These are phyloP conservation scores for Tetrapedia diversipes DNA, from an alignment of 2,888 invertebrate species.

Conservation along the genomic window DNA sequence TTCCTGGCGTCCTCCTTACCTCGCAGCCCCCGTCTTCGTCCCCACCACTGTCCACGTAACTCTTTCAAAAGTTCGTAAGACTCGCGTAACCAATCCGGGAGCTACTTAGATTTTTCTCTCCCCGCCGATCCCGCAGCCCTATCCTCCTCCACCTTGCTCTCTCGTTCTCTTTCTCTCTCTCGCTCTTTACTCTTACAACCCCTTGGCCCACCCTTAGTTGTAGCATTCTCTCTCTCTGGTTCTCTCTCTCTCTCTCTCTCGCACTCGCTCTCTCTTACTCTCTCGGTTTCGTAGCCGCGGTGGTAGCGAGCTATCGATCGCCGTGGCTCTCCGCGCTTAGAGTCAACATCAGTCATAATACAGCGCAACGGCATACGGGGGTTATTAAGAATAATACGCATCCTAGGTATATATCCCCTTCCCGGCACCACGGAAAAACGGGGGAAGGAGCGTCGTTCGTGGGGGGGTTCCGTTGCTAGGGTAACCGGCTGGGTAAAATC, in stretches of 20 bases:
- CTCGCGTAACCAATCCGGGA: conserved; percentile 75
- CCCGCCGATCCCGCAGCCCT: conserved; percentile 48
- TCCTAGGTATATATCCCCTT: conserved; percentile 76
- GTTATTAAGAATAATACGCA: conserved; percentile 83
- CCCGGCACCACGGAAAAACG: conserved; percentile 60
- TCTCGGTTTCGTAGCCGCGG: conserved; percentile 54
- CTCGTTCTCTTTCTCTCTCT: conserved; percentile 11
- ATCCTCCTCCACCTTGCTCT: conserved; percentile 23
- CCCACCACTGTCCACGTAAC: conserved; percentile 59
- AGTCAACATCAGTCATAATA: conserved; percentile 83
- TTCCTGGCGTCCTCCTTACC: conserved; percentile 52
- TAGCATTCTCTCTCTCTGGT: not conserved
- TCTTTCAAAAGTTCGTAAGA: conserved; percentile 68
- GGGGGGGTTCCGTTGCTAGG: conserved; percentile 77
- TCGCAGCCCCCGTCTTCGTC: conserved; percentile 36
- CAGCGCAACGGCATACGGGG: conserved; percentile 79
- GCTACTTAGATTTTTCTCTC: conserved; percentile 75
- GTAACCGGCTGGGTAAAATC: conserved; percentile 82
- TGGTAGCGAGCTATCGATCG: conserved; percentile 73
- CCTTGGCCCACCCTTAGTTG: conserved; percentile 49
- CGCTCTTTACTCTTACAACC: conserved; percentile 33
- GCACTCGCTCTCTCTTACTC: conserved; percentile 30
- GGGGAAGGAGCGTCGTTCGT: conserved; percentile 57
- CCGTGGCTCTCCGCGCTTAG: conserved; percentile 75
- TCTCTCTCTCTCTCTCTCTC: conserved; percentile 31